Conservation (phyloP, 2,888 invertebrate genomes). For the Neocrepidodera transversa region DNA sequence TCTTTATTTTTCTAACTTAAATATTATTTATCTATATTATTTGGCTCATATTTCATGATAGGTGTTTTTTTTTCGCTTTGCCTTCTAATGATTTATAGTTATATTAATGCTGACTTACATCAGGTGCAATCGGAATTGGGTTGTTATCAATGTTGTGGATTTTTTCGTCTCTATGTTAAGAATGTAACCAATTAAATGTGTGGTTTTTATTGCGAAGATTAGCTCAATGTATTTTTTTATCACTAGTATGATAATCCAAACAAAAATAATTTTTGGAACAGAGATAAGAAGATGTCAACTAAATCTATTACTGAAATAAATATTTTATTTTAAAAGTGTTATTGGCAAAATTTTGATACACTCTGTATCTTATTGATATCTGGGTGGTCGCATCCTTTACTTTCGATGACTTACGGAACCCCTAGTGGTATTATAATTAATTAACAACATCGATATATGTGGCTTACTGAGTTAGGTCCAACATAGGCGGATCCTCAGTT, state of each 20-base stretch:
- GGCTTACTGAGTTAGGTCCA: slow-evolving; percentile 35
- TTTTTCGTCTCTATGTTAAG: background rate
- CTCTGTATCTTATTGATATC: slow-evolving; percentile 40
- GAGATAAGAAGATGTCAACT: no score
- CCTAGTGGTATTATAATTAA: slow-evolving; percentile 48
- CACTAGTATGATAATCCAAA: no score
- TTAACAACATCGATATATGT: slow-evolving; percentile 37
- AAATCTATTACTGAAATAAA: no score
- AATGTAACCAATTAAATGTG: slow-evolving; percentile 4
- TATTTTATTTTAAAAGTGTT: no score
- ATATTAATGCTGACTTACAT: slow-evolving; percentile 7
- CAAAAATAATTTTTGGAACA: no score
- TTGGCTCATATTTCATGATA: slow-evolving; percentile 4
- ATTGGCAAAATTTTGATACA: no score
- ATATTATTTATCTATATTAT: background rate
- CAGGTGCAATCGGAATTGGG: slow-evolving; percentile 11
- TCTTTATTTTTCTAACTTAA: no score
- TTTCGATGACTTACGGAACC: slow-evolving; percentile 45
- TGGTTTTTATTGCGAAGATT: background rate
- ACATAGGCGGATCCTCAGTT: slow-evolving; percentile 13
- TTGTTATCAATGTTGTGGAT: slow-evolving; percentile 6
- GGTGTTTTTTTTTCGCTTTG: background rate
- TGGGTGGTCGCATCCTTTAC: slow-evolving; percentile 48
- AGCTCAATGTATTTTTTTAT: no score
- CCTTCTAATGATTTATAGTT: slow-evolving; percentile 4